These are phyloP conservation scores for Sapajus apella DNA, from an alignment of 2,113 vertebrate species.

Conservation along the genomic window DNA sequence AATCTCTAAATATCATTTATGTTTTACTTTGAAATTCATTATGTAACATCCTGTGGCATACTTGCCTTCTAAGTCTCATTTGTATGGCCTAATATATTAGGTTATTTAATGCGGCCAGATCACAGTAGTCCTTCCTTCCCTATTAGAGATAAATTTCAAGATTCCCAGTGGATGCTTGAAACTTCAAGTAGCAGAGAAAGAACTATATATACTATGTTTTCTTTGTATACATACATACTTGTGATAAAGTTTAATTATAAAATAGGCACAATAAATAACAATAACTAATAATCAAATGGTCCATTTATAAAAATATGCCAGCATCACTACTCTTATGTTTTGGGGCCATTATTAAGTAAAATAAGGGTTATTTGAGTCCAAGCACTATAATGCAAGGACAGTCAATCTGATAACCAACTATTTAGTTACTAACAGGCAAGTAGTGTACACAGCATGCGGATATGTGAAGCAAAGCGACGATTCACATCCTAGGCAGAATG, in stretches of 20 bases:
- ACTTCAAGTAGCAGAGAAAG: background rate
- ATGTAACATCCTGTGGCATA: background rate
- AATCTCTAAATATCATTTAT: slow-evolving; percentile 4
- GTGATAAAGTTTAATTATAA: background rate
- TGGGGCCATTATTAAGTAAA: background rate
- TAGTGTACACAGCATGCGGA: background rate
- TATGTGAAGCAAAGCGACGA: background rate
- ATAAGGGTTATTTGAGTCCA: background rate
- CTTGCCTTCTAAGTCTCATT: background rate
- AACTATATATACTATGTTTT: background rate
- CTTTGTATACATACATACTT: background rate
- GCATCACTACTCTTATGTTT: background rate
- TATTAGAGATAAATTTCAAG: background rate
- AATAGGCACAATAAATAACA: background rate
- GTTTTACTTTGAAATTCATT: slow-evolving; percentile 32
- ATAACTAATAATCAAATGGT: background rate
- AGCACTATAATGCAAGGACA: too few species aligned
- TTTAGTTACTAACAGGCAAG: background rate
- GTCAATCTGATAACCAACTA: background rate
- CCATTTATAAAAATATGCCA: background rate
- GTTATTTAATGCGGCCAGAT: background rate
- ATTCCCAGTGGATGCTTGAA: background rate
- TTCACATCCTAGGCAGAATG: background rate
- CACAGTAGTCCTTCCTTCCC: background rate
- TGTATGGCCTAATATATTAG: background rate